These are phyloP conservation scores for Meleagris gallopavo DNA, from an alignment of 2,113 vertebrate species.

Conservation along the genomic window DNA sequence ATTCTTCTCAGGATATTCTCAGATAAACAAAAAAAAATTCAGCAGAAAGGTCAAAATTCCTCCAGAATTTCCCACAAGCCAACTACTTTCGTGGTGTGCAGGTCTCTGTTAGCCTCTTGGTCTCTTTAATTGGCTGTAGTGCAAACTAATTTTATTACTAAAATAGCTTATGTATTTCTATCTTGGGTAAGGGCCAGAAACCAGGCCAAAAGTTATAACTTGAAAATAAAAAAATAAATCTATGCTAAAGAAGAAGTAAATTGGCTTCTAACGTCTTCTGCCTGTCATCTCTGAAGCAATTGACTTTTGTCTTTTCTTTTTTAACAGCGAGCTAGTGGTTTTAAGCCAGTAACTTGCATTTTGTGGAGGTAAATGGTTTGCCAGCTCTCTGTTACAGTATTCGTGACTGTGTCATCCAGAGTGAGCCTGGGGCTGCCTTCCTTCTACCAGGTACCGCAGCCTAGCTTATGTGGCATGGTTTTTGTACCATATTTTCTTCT, in stretches of 20 bases:
- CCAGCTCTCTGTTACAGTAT: neutral
- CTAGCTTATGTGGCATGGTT: neutral
- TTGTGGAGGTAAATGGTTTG: neutral
- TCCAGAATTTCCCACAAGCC: conserved; percentile 23
- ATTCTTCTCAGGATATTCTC: conserved; percentile 29
- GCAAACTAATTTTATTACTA: conserved; percentile 14
- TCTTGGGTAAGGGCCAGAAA: conserved; percentile 3
- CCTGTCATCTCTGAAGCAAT: neutral
- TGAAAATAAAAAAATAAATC: fast-evolving
- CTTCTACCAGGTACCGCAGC: neutral
- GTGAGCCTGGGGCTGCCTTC: neutral
- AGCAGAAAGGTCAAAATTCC: conserved; percentile 2
- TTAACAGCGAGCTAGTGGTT: neutral
- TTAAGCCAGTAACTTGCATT: neutral
- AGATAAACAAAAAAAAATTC: neutral
- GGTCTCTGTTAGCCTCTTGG: conserved; percentile 20
- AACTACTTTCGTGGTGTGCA: conserved; percentile 21
- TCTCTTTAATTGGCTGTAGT: conserved; percentile 39
- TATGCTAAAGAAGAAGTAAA: neutral
- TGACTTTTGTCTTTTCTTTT: neutral
- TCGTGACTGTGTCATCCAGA: neutral
- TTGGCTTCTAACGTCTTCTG: neutral
- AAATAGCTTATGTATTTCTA: neutral
- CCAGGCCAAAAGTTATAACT: neutral
- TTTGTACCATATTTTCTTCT: neutral